Conservation (phyloP, 2,113 vertebrate genomes). For the Bolborhynchus lineola region DNA sequence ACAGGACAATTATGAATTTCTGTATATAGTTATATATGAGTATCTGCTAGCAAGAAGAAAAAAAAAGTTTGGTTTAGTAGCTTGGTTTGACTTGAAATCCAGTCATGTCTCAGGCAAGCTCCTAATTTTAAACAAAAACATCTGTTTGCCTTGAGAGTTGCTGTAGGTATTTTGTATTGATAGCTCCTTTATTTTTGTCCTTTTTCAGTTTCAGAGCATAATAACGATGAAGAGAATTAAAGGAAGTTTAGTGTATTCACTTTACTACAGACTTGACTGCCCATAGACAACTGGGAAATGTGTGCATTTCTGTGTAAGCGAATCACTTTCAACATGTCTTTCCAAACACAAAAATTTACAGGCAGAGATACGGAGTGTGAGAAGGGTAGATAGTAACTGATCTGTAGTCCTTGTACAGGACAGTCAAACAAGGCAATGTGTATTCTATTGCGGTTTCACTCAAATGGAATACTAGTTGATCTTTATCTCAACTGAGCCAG, state of each 20-base stretch:
- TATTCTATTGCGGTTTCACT: constrained; percentile 40
- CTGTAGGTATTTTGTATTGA: background rate
- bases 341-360: constrained; percentile 24
- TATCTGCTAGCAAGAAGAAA: constrained; percentile 69
- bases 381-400: constrained; percentile 16
- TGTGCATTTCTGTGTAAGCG: background rate
- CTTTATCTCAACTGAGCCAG: background rate
- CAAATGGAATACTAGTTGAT: constrained; percentile 43
- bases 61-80: constrained; percentile 63
- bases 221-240: background rate
- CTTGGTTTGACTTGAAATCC: constrained; percentile 78
- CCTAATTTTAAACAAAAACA: constrained; percentile 76
- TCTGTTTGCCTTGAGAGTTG: constrained; percentile 72
- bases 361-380: constrained; percentile 38
- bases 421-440: constrained; percentile 35
- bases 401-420: background rate
- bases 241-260: background rate
- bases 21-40: constrained; percentile 79
- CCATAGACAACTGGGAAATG: background rate
- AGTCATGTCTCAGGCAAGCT: constrained; percentile 74
- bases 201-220: constrained; percentile 15
- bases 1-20: constrained; percentile 70
- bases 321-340: background rate
- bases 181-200: background rate
- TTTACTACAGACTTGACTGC: background rate